These are phyloP conservation scores for Anastrepha ludens DNA, from an alignment of 1,140 invertebrate genomes.

Conservation along the genomic window DNA sequence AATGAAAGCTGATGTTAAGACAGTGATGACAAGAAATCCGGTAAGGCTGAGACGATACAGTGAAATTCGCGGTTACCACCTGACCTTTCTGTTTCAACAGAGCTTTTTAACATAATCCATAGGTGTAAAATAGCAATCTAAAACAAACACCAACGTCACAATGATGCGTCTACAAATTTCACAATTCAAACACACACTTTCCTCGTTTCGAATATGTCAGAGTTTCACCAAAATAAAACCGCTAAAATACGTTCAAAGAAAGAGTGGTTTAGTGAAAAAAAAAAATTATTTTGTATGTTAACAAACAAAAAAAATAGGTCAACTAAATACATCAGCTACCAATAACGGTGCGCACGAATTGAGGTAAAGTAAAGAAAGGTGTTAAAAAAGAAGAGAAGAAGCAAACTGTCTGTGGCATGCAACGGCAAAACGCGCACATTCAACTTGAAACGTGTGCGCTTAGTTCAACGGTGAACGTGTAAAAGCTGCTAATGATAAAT, in stretches of 20 bases:
- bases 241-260: not conserved
- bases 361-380: conserved; percentile 47
- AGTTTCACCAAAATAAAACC: not conserved
- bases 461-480: conserved; percentile 22
- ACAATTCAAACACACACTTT: conserved; percentile 1
- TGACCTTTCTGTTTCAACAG: too few relatives aligned
- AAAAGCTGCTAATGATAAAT: not conserved
- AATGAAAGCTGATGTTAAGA: too few relatives aligned
- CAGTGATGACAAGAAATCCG: too few relatives aligned
- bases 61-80: too few relatives aligned
- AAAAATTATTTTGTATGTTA: not conserved
- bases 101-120: too few relatives aligned
- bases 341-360: conserved; percentile 4
- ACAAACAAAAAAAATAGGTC: not conserved
- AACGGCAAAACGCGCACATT: not conserved
- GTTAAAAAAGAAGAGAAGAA: not conserved
- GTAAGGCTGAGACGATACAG: too few relatives aligned
- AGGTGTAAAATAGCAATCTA: too few relatives aligned
- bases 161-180: not conserved
- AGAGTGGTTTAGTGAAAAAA: not conserved
- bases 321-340: conserved; percentile 37
- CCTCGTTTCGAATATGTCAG: not conserved
- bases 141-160: not conserved
- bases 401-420: not conserved
- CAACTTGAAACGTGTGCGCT: not conserved